phyloP scores from a whole-genome alignment of 2,797 vertebrate genomes.

The Muscicapa comitata region DNA sequence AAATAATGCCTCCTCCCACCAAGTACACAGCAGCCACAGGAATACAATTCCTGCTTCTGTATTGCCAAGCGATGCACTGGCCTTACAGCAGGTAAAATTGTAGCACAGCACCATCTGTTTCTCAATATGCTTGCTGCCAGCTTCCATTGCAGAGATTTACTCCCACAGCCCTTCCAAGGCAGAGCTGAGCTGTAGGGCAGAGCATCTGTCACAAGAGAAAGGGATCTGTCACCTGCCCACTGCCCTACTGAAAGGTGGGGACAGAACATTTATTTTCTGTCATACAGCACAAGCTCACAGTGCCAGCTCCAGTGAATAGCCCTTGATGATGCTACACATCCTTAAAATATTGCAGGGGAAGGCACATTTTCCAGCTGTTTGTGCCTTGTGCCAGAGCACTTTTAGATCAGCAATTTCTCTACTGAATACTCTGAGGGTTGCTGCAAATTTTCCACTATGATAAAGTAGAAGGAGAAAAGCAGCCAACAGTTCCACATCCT shows the following conservation, averaged over 20 bases:
- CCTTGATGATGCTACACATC: conserved; percentile 6
- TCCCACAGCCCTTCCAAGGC: neutral
- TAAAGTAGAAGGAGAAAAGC: neutral
- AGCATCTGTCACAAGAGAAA: neutral
- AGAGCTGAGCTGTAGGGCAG: neutral
- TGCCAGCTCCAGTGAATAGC: conserved; percentile 16
- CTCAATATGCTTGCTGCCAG: conserved; percentile 13
- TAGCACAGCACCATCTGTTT: conserved; percentile 53
- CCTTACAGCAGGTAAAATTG: neutral
- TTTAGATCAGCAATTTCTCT: conserved; percentile 16
- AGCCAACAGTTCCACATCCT: neutral
- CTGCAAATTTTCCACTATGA: neutral
- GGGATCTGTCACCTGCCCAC: neutral
- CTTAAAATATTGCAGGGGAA: neutral
- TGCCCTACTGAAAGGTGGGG: neutral
- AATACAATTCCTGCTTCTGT: neutral
- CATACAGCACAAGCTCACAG: neutral
- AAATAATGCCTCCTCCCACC: neutral
- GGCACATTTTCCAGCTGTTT: conserved; percentile 60
- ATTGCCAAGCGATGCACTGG: neutral
- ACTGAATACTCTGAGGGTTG: neutral
- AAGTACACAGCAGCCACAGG: neutral
- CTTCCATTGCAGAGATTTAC: neutral
- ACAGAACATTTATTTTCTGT: neutral
- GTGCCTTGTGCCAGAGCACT: neutral